phyloP scores from a whole-genome alignment of 2,113 vertebrate genomes.

The Chaetops frenatus region DNA sequence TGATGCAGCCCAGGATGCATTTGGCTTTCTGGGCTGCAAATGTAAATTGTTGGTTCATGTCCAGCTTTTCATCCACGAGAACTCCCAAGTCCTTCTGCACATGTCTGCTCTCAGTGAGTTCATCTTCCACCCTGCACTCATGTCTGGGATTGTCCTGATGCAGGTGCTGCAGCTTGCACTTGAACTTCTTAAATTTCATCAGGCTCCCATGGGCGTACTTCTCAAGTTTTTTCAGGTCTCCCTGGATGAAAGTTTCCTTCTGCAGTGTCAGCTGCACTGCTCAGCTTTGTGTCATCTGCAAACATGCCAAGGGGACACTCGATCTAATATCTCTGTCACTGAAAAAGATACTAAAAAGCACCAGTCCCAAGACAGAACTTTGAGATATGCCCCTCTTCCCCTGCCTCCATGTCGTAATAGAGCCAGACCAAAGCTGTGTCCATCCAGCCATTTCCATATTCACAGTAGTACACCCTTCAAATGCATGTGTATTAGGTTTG shows the following conservation, averaged over 20 bases:
- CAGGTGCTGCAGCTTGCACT: neutral
- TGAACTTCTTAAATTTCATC: neutral
- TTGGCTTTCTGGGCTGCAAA: neutral
- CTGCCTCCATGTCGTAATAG: neutral
- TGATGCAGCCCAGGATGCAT: neutral
- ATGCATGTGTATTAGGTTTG: neutral
- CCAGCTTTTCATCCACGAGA: neutral
- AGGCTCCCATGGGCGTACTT: neutral
- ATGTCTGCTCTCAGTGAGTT: neutral
- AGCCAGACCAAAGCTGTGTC: neutral
- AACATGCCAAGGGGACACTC: neutral
- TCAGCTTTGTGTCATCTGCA: neutral
- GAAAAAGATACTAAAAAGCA: neutral
- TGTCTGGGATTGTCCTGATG: neutral
- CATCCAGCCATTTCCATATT: neutral
- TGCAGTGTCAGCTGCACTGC: neutral
- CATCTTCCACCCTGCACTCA: neutral
- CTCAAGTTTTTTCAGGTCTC: neutral
- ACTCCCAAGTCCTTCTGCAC: neutral
- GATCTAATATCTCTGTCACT: neutral
- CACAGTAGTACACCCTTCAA: neutral
- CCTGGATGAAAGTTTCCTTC: neutral
- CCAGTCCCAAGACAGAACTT: neutral
- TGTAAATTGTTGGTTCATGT: neutral
- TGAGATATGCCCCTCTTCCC: neutral